Evolutionary conservation across 2,888 invertebrate genomes (phyloP), one percentile per base, ranked within the genome.

Genomic region (Hipparchia sbordonii): DNA sequence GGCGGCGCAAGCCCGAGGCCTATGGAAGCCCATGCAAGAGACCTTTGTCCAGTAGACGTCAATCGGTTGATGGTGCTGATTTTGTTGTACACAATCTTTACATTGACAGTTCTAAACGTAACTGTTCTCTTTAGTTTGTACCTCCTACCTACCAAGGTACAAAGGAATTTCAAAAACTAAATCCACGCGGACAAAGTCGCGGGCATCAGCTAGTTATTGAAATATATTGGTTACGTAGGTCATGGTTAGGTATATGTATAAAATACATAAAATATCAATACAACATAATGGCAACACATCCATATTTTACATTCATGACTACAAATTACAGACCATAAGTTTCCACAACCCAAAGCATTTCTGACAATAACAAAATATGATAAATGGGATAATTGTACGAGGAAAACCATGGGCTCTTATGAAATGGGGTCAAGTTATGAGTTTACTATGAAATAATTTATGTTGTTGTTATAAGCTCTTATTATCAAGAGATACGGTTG

Each of bases 341-440:
- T 57, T 9, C 66, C 39, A 61, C 57, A 70, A 61, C 72, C 45
- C 54, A 6, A 52, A 66, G 66, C 61, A 23, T 63, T 66, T 46
- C 60, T 70, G 67, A 54, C 63, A 70, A 67, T 67, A 65, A 62
- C 59, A 67, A 60, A 68, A 74, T 63, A 72, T 72, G 74, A 74
- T 74, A 63, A 72, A 74, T 70, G 63, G 70, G 48, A 72, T 74
- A 74, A 74, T 74, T 57, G 65, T 39, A 62, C 61, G 39, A 74
- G 74, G 74, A 74, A 74, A 74, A 74, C 57, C 70, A 60, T 62
- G 57, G n/a, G 12, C 48, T 46, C 45, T 69, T 67, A 70, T 57
- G 70, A 72, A 70, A 72, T 68, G 52, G 70, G 63, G 67, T 70
- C 70, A 72, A 70, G 70, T 46, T 46, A 12, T 12, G 23, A 45